Conservation (phyloP, 2,797 vertebrate species). For the Galago senegalensis region DNA sequence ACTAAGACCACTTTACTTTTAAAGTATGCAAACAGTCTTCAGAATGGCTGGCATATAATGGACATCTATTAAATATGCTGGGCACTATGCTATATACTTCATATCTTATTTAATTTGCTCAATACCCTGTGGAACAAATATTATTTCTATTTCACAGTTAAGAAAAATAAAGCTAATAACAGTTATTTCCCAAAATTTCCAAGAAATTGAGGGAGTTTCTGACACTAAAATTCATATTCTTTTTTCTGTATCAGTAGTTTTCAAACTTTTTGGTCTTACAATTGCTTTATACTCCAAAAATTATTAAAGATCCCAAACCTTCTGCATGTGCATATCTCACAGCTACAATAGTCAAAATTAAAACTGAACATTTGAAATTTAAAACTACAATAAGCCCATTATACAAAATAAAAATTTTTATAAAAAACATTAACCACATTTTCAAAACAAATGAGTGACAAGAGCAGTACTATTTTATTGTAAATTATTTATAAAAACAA, state of each 20-base stretch:
- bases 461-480: not conserved
- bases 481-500: slow-evolving; percentile 54
- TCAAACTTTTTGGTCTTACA: not conserved
- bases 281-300: not conserved
- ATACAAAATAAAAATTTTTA: slow-evolving; percentile 6
- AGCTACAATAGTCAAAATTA: not conserved
- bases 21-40: slow-evolving; percentile 5
- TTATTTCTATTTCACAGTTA: not conserved
- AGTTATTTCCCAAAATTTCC: slow-evolving; percentile 18
- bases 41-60: not conserved
- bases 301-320: not conserved
- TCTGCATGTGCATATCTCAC: not conserved
- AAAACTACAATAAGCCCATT: slow-evolving; percentile 16
- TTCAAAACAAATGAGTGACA: slow-evolving; percentile 55
- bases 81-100: not conserved
- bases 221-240: not conserved
- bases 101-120: not conserved
- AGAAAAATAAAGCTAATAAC: not conserved
- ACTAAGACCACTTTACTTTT: not conserved
- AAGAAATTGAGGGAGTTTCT: slow-evolving; percentile 7
- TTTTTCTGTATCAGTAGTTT: not conserved
- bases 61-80: not conserved
- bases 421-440: not conserved
- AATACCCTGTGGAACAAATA: not conserved
- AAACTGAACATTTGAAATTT: not conserved